Evolutionary conservation across 2,888 invertebrate species (phyloP), one percentile per base, ranked within the genome.

Genomic region (Melipona bicolor): DNA sequence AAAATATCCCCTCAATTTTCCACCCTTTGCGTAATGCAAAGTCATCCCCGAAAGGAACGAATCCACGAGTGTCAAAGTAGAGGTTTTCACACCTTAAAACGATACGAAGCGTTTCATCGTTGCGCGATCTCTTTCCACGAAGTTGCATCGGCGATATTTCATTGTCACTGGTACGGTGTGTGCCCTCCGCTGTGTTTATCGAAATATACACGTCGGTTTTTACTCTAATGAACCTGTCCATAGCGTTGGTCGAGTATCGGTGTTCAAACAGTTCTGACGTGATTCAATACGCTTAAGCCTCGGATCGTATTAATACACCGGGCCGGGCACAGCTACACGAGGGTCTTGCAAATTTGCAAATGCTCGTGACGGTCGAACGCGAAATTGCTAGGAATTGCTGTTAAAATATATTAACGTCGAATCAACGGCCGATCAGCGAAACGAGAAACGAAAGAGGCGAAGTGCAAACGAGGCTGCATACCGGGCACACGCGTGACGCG

Each of bases 251-350:
- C 52, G 70, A 64, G 32, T 56, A 76, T 76, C 11, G 62, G 17
- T 81, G 56, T 69, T 56, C 69, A 78, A 80, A 71, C 69, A 68
- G 36, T 36, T 13, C n/a, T 15, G 13, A 11, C 27, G 43, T n/a
- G 59, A 11, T 54, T 52, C 64, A 54, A 27, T 59, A 27, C 24
- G 62, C 56, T 5, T n/a, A 49, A 59, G 43, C 43, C 27, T 49
- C 36, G 52, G 36, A 67, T 56, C 71, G n/a, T 50, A 64, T 81
- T 70, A 74, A 74, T 69, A 69, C 11, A 0, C 4, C 4, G 9
- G 21, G 9, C 19, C 43, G 17, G 69, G 15, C 21, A 52, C 50
- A 61, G 24, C 13, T 56, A 67, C 56, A 24, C 17, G 9, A 11
- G 27, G 21, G 15, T 32, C 65, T 27, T 36, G 54, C 50, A 27